Conservation (phyloP, 1,140 invertebrate species). For the Hypothenemus hampei region DNA sequence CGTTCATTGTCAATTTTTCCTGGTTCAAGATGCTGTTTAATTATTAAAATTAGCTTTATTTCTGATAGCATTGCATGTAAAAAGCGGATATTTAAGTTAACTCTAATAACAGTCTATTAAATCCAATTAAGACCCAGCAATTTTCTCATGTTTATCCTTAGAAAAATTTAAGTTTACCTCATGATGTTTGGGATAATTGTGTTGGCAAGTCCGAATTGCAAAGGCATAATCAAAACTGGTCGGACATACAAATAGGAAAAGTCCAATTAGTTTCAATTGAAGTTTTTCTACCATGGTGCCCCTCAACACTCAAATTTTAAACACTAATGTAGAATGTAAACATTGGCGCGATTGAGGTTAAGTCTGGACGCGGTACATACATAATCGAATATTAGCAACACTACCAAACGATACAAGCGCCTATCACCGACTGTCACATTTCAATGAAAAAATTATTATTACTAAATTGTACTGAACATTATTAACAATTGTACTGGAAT, state of each 20-base stretch:
- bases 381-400: too few relatives aligned
- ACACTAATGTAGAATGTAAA: not conserved
- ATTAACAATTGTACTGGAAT: too few relatives aligned
- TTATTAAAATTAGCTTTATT: not conserved
- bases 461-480: too few relatives aligned
- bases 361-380: not conserved
- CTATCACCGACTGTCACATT: too few relatives aligned
- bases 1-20: not conserved
- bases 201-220: constrained; percentile 22
- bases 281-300: constrained; percentile 2
- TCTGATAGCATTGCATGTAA: not conserved
- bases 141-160: not conserved
- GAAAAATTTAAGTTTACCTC: constrained; percentile 18
- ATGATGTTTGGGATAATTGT: constrained; percentile 31
- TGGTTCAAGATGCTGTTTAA: not conserved
- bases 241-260: not conserved
- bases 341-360: constrained; percentile 6
- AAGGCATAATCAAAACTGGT: not conserved
- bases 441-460: too few relatives aligned
- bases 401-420: too few relatives aligned
- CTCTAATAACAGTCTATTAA: not conserved
- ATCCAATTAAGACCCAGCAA: not conserved
- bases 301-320: not conserved
- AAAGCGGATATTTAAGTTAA: not conserved
- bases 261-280: not conserved